A percentile compares a stretch with the other conserved stretches of the same genome.
These are phyloP conservation scores for Rhopalosiphum padi DNA, from an alignment of 1,140 invertebrate species.

Conservation along the genomic window DNA sequence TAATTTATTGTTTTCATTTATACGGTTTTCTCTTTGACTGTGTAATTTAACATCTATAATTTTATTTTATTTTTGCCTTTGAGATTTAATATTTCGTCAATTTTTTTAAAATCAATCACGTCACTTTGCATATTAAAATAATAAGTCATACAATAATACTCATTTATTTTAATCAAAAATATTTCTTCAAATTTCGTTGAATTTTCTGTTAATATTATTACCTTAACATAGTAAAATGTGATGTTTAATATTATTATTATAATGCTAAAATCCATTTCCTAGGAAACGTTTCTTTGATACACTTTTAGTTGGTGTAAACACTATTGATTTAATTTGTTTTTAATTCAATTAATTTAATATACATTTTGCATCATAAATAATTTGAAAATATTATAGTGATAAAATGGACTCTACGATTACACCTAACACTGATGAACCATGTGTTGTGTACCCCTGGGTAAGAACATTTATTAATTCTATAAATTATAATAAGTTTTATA, in stretches of 20 bases:
- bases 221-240: not conserved
- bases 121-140: not conserved
- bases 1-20: not conserved
- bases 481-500: not conserved
- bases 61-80: not conserved
- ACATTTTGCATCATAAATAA: not conserved
- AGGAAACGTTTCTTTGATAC: not conserved
- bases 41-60: not conserved
- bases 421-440: not conserved
- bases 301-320: not conserved
- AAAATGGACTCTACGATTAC: not conserved
- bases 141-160: not conserved
- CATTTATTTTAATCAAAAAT: not conserved
- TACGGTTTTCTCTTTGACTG: not conserved
- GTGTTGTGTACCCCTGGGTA: constrained; percentile 15
- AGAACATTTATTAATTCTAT: not conserved
- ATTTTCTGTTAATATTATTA: not conserved
- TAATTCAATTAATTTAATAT: not conserved
- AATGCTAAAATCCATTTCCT: not conserved
- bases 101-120: not conserved
- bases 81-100: not conserved
- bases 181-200: not conserved
- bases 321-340: not conserved
- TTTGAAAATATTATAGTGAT: not conserved
- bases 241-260: not conserved